phyloP scores from a whole-genome alignment of 2,888 invertebrate species.

The Lasioglossum leucozonium region DNA sequence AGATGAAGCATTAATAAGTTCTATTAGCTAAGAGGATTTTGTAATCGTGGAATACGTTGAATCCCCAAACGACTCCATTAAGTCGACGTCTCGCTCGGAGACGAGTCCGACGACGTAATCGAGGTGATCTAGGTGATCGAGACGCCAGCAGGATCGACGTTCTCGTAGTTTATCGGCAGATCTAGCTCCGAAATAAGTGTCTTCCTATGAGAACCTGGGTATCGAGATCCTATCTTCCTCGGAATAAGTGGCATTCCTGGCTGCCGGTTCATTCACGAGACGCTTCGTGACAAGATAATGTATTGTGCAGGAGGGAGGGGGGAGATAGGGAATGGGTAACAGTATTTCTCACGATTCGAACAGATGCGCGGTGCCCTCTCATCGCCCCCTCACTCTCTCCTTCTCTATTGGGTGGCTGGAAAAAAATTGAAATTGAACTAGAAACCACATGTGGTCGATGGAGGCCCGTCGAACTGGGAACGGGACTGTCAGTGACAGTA shows the following conservation, averaged over 20 bases:
- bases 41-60: background rate
- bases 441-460: conserved; percentile 45
- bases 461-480: background rate
- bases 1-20: background rate
- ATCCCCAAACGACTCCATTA: background rate
- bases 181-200: background rate
- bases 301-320: background rate
- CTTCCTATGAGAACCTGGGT: background rate
- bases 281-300: conserved; percentile 1
- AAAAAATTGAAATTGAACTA: conserved; percentile 47
- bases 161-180: background rate
- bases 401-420: background rate
- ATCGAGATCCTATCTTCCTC: conserved; percentile 24
- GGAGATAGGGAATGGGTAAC: background rate
- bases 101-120: conserved; percentile 6
- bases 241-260: background rate
- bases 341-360: conserved; percentile 43
- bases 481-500: conserved; percentile 35
- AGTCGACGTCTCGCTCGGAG: background rate
- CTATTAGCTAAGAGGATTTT: background rate
- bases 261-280: conserved; percentile 22
- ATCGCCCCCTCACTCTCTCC: conserved; percentile 1
- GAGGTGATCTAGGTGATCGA: background rate
- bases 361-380: conserved; percentile 5
- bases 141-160: background rate